Conservation (phyloP, 2,797 vertebrate genomes). For the Channallabes apus region DNA sequence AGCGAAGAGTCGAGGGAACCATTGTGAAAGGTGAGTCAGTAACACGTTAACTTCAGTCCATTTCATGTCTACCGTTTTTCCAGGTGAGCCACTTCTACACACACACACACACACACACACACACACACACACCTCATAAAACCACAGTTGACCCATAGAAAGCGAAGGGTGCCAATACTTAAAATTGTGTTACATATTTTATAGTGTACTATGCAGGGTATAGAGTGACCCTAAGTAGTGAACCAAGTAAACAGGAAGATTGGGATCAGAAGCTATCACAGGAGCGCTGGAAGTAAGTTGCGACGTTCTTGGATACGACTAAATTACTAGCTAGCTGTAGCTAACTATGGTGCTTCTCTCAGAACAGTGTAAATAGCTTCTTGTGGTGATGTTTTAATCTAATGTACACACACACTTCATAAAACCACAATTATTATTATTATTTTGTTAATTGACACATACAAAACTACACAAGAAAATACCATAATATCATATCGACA, state of each 20-base stretch:
- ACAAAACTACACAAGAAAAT: no score
- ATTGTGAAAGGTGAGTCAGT: conserved; percentile 2
- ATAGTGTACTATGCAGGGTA: neutral
- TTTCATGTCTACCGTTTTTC: neutral
- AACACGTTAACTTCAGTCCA: neutral
- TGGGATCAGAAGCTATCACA: no score
- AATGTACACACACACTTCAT: neutral
- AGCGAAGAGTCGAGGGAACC: neutral
- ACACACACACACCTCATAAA: neutral
- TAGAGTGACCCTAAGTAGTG: neutral
- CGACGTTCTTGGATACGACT: neutral
- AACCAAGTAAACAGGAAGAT: neutral
- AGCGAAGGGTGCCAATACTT: neutral
- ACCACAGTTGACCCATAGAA: neutral
- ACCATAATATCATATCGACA: no score
- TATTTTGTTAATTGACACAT: no score
- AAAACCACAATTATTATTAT: no score
- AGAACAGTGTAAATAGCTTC: neutral
- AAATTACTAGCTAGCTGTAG: neutral
- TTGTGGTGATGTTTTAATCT: neutral
- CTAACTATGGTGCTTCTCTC: neutral
- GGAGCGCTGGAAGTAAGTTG: neutral
- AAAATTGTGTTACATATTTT: no score
- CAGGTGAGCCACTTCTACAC: neutral
- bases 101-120: neutral